Base-by-base conservation (phyloP, 1,140 invertebrate genomes). In the Orussus abietinus region DNA sequence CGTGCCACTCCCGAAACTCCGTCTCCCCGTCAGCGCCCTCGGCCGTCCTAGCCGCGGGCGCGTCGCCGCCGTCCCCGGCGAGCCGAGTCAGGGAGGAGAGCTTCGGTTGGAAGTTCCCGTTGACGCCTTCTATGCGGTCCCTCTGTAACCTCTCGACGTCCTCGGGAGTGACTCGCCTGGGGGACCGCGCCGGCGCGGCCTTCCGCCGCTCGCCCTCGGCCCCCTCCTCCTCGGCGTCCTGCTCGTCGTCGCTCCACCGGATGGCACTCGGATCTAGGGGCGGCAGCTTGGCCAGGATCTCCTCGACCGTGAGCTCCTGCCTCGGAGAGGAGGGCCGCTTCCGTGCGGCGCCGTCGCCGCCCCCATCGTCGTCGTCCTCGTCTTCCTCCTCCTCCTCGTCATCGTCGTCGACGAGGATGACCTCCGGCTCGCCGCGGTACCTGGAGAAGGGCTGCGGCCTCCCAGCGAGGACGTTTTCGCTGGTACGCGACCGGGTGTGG, bases 1-100 rank as follows among this genome's bases (percentile, higher is more conserved):
- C 83, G 66, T 89, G 83, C 86, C 88, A 93, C 72, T 90, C 84
- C 46, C 81, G 76, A 78, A 92, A 93, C 31, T 75, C 64, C 17
- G 73, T 67, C 49, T 76, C 57, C 25, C n/a, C n/a, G n/a, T n/a
- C n/a, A n/a, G n/a, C n/a, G n/a, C n/a, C n/a, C n/a, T n/a, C n/a
- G n/a, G n/a, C n/a, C n/a, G n/a, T n/a, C n/a, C n/a, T n/a, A n/a
- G n/a, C n/a, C n/a, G n/a, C n/a, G n/a, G n/a, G n/a, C n/a, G n/a
- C n/a, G n/a, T n/a, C n/a, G n/a, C n/a, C n/a, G n/a, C n/a, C n/a
- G n/a, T n/a, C n/a, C n/a, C n/a, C n/a, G n/a, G n/a, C 11, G 48
- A 43, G 37, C 29, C 39, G 45, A 37, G 49, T 33, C 29, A 55
- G 30, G 29, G 47, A 45, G 7, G 41, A 52, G 15, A 64, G 38